A percentile compares a stretch with the other conserved stretches of the same genome.
Conservation (phyloP, 2,113 vertebrate genomes). For the Cololabis saira region DNA sequence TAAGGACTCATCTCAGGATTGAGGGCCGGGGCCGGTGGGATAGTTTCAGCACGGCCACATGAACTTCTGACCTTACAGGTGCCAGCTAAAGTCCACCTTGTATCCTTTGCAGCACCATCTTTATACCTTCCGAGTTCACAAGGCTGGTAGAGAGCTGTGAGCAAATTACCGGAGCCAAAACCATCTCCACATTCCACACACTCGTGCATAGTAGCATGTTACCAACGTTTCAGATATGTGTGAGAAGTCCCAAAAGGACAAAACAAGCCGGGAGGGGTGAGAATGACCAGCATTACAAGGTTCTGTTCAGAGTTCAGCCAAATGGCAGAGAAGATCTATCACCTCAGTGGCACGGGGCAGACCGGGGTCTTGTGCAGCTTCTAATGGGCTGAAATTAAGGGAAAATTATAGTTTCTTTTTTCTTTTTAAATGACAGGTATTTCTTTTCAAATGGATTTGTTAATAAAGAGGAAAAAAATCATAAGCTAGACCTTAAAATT, state of each 20-base stretch:
- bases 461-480: too few relatives aligned
- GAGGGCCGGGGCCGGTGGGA: conserved; percentile 2
- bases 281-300: conserved; percentile 19
- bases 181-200: conserved; percentile 70
- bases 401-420: too few relatives aligned
- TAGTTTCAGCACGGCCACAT: conserved; percentile 10
- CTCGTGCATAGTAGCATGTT: conserved; percentile 51
- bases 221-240: conserved; percentile 64
- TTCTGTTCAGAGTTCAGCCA: conserved; percentile 50
- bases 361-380: background rate
- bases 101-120: conserved; percentile 8
- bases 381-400: too few relatives aligned
- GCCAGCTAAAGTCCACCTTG: conserved; percentile 27
- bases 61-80: conserved; percentile 66
- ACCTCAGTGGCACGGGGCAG: conserved; percentile 4
- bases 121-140: conserved; percentile 29
- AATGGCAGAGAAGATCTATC: conserved; percentile 20
- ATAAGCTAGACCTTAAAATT: too few relatives aligned
- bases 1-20: background rate
- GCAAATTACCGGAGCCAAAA: conserved; percentile 57
- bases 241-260: conserved; percentile 55
- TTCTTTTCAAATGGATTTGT: too few relatives aligned
- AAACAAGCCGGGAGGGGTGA: conserved; percentile 30
- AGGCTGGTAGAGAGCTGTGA: conserved; percentile 48
- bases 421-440: too few relatives aligned